phyloP scores from a whole-genome alignment of 2,888 invertebrate genomes.

The Stenolophus ochropezus region DNA sequence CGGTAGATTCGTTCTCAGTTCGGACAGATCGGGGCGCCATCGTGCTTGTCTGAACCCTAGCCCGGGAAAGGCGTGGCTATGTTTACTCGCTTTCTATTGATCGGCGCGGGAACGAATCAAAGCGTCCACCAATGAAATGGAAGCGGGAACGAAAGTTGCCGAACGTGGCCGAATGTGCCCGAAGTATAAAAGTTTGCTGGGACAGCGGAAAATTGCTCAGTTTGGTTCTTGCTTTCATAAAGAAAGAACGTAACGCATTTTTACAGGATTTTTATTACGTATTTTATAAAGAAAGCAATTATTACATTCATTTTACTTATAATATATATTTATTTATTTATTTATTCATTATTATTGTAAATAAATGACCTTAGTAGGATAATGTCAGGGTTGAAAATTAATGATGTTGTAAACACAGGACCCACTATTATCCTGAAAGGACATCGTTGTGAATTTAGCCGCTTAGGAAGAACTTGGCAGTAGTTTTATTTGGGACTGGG shows the following conservation, averaged over 20 bases:
- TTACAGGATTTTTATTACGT: neutral
- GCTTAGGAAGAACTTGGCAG: neutral
- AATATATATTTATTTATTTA: too few relatives aligned
- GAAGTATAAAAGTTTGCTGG: neutral
- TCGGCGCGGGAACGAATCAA: neutral
- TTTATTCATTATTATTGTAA: too few relatives aligned
- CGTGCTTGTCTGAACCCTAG: neutral
- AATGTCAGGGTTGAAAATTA: too few relatives aligned
- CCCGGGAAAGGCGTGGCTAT: conserved; percentile 20
- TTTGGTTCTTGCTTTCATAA: neutral
- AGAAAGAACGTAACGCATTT: neutral
- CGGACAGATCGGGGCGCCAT: neutral
- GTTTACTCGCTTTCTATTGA: neutral
- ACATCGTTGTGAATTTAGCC: neutral
- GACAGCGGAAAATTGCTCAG: neutral
- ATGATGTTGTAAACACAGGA: conserved; percentile 16
- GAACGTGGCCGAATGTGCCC: neutral
- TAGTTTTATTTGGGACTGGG: conserved; percentile 7
- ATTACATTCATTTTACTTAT: too few relatives aligned
- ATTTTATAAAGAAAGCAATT: too few relatives aligned
- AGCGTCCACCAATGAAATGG: neutral
- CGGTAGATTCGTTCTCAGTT: neutral
- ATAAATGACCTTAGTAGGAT: too few relatives aligned
- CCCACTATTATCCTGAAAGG: conserved; percentile 3
- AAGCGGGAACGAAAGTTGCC: neutral